Evolutionary conservation across 2,797 vertebrate genomes (phyloP), one percentile per base, ranked within the genome.

Genomic region (Protonibea diacanthus): DNA sequence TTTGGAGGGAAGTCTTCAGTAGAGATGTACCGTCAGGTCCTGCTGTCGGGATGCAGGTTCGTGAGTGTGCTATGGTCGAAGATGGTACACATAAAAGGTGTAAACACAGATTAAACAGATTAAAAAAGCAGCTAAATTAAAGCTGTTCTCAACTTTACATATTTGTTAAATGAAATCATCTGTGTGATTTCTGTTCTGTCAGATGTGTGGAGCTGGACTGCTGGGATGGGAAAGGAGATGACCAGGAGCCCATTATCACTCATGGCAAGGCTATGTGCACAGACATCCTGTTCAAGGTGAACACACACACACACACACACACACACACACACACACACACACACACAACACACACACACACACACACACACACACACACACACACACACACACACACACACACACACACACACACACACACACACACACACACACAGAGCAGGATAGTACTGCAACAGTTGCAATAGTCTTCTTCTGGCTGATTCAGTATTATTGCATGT

Each of bases 261-360:
- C 98, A 99, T 1, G 98, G 98, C 38, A 99, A 99, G 92, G 98
- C 98, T 63, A 99, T 99, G 98, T 99, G 98, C 89, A 99, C 98
- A 25, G 98, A 99, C 84, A 99, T 99, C 84, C 96, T 99, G 71
- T 99, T 99, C 90, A 99, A 99, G 96, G 98, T 99, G 88, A 92
- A 18, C 23, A 52, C 38, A 40, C 62, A 78, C 42, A 45, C 47
- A 42, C 60, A 25, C 18, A 45, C 13, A 51, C 44, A 21, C 27
- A 11, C 58, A 52, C 25, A 45, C 18, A 33, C 63, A 61, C 14
- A 17, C 33, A 57, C 40, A 60, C 3, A 25, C n/a, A 20, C 6
- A 72, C 48, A 18, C 17, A 40, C 38, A n/a, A 15, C 23, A 52
- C 33, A 33, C 62, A 78, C 40, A 42, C 45, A 40, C 60, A 21